phyloP scores from a whole-genome alignment of 2,113 vertebrate species.

The Philantomba maxwellii region DNA sequence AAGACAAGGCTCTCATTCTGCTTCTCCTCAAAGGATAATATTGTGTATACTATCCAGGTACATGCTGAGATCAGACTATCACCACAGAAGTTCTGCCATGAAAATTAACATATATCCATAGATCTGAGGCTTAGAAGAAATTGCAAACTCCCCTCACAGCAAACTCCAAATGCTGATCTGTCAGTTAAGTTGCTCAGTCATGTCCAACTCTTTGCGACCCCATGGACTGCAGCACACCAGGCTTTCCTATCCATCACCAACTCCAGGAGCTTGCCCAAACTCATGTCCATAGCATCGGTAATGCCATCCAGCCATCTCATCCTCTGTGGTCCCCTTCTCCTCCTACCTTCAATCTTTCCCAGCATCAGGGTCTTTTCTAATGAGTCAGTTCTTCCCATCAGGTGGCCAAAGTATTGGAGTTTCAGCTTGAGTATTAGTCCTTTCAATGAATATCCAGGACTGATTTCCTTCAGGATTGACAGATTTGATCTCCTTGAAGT shows the following conservation, averaged over 20 bases:
- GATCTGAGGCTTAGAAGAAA: not conserved
- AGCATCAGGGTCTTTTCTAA: not conserved
- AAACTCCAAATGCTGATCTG: not conserved
- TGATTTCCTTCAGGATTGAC: not conserved
- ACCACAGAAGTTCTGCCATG: not conserved
- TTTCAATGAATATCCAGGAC: not conserved
- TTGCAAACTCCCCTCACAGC: not conserved
- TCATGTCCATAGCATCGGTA: not conserved
- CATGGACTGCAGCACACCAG: not conserved
- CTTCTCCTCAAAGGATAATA: not conserved
- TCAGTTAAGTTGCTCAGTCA: not conserved
- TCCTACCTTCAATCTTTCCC: not conserved
- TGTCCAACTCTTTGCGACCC: fast-evolving
- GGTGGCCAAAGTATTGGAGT: not conserved
- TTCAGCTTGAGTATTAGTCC: not conserved
- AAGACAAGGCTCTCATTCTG: constrained; percentile 17
- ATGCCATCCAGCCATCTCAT: not conserved
- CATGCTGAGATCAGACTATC: not conserved
- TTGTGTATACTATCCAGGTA: not conserved
- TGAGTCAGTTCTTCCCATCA: not conserved
- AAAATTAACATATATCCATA: not conserved
- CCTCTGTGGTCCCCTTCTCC: not conserved
- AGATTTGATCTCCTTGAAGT: not conserved
- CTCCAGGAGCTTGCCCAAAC: not conserved
- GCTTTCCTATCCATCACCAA: not conserved